Base-by-base conservation (phyloP, 2,113 vertebrate genomes). In the Notechis scutatus region DNA sequence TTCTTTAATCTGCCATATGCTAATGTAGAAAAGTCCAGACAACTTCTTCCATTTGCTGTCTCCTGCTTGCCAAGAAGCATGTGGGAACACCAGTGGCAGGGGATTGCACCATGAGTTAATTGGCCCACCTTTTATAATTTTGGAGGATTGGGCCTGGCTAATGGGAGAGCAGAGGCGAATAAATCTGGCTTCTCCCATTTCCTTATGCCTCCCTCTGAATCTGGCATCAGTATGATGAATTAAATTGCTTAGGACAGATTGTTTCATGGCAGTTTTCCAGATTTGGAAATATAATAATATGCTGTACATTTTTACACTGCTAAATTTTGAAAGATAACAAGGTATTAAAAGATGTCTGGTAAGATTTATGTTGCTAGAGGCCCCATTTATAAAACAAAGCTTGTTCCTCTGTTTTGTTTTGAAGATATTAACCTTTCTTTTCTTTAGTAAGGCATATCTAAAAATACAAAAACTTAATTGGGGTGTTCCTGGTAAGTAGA, bases 241-340 rank as follows among this genome's bases (percentile, higher is more conserved):
- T 20, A 50, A 64, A n/a, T 59, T 21, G 88, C 5, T n/a, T 50
- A 29, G 42, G 54, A 55, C 24, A 42, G 34, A 90, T 34, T 42
- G 64, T 23, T 85, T 24, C 39, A 45, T 89, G 92, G 69, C 39
- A 15, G 5, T 59, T 90, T 90, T 92, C 88, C 86, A 90, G 92
- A 50, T 85, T 50, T 47, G 52, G 54, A 57, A 88, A 92, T 57
- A 20, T 86, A 90, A 90, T 90, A 20, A 90, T 52, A 90, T 23
- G 24, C 88, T 61, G 26, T 86, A 52, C 88, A 90, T 93, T 86
- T 93, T 85, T 90, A 21, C 26, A 85, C 18, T 47, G 81, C 54
- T 56, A 85, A 85, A 59, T 50, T 90, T 90, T 85, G n/a, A 93
- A 93, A 90, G 52, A 93, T 93, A 90, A 90, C 54, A 90, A 85